Evolutionary conservation across 2,797 vertebrate species (phyloP).

Genomic region (Darevskia mixta): DNA sequence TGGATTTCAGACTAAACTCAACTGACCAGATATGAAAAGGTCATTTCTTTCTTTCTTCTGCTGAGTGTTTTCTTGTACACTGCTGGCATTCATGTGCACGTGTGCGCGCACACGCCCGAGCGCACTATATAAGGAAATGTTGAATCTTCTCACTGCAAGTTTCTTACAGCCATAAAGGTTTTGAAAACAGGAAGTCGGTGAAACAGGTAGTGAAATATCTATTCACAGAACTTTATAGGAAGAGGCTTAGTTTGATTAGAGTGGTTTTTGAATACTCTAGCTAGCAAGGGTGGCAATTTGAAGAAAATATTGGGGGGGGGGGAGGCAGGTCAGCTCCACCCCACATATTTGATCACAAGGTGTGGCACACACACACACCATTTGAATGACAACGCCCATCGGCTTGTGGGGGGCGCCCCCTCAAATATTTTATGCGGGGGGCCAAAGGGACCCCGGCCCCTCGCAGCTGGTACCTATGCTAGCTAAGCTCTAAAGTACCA

Average conservation of each 20-base stretch:
- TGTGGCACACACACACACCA: no score
- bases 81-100: no score
- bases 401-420: no score
- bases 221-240: background rate
- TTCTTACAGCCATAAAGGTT: background rate
- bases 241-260: background rate
- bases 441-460: no score
- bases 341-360: no score
- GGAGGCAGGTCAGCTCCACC: no score
- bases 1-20: slow-evolving; percentile 27
- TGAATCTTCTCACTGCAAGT: background rate
- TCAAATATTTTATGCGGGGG: no score
- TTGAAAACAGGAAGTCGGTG: background rate
- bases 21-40: slow-evolving; percentile 6
- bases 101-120: no score
- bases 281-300: background rate
- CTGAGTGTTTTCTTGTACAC: background rate
- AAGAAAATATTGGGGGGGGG: no score
- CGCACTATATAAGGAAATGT: background rate
- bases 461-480: background rate
- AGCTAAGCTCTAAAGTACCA: background rate
- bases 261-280: background rate
- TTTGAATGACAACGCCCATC: no score
- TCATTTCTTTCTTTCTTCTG: background rate
- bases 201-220: background rate